Evolutionary conservation across 2,113 vertebrate species (phyloP), one percentile per base, ranked within the genome.

Genomic region (Chaenocephalus aceratus): DNA sequence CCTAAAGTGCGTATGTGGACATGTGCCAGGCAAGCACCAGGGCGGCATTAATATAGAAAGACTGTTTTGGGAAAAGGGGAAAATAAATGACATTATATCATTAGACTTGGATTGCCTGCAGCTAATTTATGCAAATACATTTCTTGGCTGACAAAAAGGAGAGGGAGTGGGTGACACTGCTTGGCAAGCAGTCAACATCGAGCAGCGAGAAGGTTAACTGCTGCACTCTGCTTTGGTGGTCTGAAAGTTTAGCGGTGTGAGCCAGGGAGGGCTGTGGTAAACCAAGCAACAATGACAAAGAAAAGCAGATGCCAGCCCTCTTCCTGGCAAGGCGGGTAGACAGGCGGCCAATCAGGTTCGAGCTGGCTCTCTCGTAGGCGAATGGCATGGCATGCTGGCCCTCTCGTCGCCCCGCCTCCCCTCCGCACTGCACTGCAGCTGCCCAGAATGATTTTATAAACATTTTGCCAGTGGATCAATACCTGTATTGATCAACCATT

Each of bases 401-500:
- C 90, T 89, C 86, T 81, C 41, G 58, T 84, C 62, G 84, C 87
- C 88, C 85, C 86, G 67, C 90, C 88, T 86, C 85, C 66, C 74
- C 74, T 88, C 79, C 80, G 72, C 36, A 15, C 92, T 79, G 86
- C 89, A 90, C 89, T 85, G 80, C 88, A 87, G 92, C 93, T 95
- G 92, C 94, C 94, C 93, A 90, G 93, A 94, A 94, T 93, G 95
- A 95, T 95, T 94, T 95, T 95, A 94, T 95, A 96, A 96, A 96
- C 95, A 95, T 95, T 96, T 96, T 96, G 95, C 95, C 94, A 95
- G 94, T 91, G 91, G 94, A 96, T 96, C 95, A 95, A 96, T 96
- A 96, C 91, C 88, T 74, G 93, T 96, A 96, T 96, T 96, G 95
- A 96, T 96, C 95, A 96, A 92, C 93, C 95, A 95, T 96, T 95